Evolutionary conservation across 2,888 invertebrate species (phyloP).

Genomic region (Apomyelois bistriatella): DNA sequence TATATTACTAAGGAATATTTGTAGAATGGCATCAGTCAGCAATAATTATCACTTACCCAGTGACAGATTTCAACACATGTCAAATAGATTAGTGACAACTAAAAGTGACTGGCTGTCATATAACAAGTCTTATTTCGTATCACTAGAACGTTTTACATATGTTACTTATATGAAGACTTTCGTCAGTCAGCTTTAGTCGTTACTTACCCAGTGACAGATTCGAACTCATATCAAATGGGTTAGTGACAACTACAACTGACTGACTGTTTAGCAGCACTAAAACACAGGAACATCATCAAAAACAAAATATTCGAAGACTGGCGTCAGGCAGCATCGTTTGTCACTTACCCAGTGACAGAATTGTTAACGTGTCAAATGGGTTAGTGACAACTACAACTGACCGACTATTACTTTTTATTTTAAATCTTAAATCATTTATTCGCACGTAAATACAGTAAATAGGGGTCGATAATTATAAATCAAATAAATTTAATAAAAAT

Average conservation of each 20-base stretch:
- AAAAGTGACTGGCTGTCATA: too few species aligned
- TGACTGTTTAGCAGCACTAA: background rate
- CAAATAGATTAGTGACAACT: background rate
- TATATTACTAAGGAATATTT: too few species aligned
- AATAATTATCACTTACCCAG: constrained; percentile 24
- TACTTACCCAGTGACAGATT: constrained; percentile 22
- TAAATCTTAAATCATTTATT: too few species aligned
- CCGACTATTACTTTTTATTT: background rate
- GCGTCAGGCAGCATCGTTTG: background rate
- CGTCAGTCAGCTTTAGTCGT: constrained; percentile 9
- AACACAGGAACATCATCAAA: too few species aligned
- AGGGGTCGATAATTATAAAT: too few species aligned
- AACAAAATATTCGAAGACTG: too few species aligned
- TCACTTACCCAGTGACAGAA: constrained; percentile 23
- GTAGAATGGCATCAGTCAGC: too few species aligned
- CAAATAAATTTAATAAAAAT: too few species aligned
- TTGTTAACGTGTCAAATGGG: constrained; percentile 20
- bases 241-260: constrained; percentile 17
- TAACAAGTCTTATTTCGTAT: too few species aligned
- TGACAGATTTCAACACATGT: constrained; percentile 22
- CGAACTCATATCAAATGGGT: constrained; percentile 20
- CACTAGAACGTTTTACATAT: too few species aligned
- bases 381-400: constrained; percentile 17
- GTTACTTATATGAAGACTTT: too few species aligned
- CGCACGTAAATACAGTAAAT: too few species aligned